phyloP scores from a whole-genome alignment of 2,888 invertebrate species.

The Nomada ferruginata region DNA sequence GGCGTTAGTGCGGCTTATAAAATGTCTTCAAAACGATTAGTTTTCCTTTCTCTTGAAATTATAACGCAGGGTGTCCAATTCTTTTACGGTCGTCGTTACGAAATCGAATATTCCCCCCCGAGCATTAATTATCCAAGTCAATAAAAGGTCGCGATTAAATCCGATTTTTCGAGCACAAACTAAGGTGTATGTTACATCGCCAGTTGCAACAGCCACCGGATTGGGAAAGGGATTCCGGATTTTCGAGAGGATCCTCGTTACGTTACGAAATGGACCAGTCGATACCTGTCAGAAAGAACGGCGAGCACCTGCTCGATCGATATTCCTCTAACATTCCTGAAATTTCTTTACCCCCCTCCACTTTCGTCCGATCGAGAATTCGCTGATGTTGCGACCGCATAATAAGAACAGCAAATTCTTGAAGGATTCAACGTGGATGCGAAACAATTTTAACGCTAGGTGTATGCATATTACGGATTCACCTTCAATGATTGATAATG shows the following conservation, averaged over 20 bases:
- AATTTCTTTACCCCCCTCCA: constrained; percentile 53
- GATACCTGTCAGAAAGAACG: constrained; percentile 35
- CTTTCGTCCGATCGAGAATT: constrained; percentile 28
- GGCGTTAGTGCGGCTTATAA: too few relatives aligned
- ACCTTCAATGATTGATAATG: too few relatives aligned
- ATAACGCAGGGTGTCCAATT: neutral
- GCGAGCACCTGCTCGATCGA: constrained; percentile 45
- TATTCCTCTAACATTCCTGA: constrained; percentile 53
- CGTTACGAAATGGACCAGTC: constrained; percentile 58
- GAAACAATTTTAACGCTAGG: constrained; percentile 1
- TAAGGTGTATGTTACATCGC: constrained; percentile 25
- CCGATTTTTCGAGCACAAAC: constrained; percentile 18
- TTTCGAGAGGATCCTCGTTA: constrained; percentile 58
- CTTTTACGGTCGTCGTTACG: constrained; percentile 16
- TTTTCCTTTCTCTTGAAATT: neutral
- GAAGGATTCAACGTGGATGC: neutral
- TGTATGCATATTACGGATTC: neutral
- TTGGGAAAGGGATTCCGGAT: constrained; percentile 48
- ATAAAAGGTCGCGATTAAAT: constrained; percentile 26
- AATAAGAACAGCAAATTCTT: neutral
- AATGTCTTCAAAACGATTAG: neutral
- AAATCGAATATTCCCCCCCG: constrained; percentile 2
- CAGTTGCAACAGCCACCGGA: constrained; percentile 42
- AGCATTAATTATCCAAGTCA: neutral
- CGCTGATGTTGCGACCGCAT: constrained; percentile 5